Evolutionary conservation across 2,888 invertebrate species (phyloP), one percentile per base, ranked within the genome.

Genomic region (Ormia ochracea): DNA sequence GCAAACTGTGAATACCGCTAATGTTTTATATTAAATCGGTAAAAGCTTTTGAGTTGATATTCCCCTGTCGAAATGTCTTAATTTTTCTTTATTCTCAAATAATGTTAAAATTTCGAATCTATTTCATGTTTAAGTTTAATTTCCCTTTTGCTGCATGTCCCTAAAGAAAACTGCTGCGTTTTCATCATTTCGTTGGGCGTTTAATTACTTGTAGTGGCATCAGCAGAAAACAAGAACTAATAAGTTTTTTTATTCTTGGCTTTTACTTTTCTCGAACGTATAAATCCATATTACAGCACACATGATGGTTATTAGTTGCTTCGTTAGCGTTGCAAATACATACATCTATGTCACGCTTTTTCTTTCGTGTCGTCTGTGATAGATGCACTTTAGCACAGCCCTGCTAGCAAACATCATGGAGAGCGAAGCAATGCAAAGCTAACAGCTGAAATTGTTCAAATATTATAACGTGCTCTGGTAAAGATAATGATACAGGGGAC

Each of bases 181-280:
- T 50, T 9, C 50, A 52, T 38, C 50, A 61, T 61, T 33, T 52
- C 36, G 36, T 63, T 61, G 41, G 56, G 14, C 43, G 59, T 59
- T 72, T 59, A 65, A 72, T 77, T 72, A 52, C 59, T 72, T 58
- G 58, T 59, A 50, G 65, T 77, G 77, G 77, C 70, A 58, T 77
- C 65, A 70, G 65, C 56, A 69, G 17, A 26, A 59, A 41, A 63
- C 26, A 45, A 41, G 10, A 61, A 61, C 41, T 63, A 77, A 77
- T 70, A 33, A 65, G 48, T 56, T 36, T 56, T 70, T 58, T 48
- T 41, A 26, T 33, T 28, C 4, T 54, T 19, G 9, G 10, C 19
- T 48, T 17, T 68, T 50, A 17, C 7, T 41, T 23, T 19, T 10
- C 36, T 50, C 26, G 26, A 48, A n/a, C n/a, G n/a, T n/a, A n/a